phyloP scores from a whole-genome alignment of 2,888 invertebrate species.

The Dascillus cervinus region DNA sequence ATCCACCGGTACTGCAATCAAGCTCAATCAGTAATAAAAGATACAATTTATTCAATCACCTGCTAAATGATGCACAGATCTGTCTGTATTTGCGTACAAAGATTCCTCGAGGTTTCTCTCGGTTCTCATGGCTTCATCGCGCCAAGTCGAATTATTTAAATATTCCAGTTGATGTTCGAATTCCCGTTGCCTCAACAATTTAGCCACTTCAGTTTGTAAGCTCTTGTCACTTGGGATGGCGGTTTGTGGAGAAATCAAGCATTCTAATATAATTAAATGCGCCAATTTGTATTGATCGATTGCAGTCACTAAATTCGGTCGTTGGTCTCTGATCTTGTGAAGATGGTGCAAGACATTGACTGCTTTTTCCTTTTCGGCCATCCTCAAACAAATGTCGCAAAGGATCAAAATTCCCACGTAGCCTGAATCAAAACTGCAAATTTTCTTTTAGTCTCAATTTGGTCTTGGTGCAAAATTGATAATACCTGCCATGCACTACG shows the following conservation, averaged over 20 bases:
- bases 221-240: constrained; percentile 34
- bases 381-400: constrained; percentile 48
- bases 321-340: constrained; percentile 32
- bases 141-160: constrained; percentile 37
- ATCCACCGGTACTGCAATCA: constrained; percentile 41
- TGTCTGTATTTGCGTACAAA: constrained; percentile 31
- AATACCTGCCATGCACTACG: constrained; percentile 45
- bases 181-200: constrained; percentile 26
- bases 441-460: background rate
- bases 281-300: constrained; percentile 43
- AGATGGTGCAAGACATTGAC: constrained; percentile 31
- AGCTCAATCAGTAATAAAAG: too few species aligned
- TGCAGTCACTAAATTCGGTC: constrained; percentile 40
- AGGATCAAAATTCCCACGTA: constrained; percentile 54
- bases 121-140: constrained; percentile 38
- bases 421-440: constrained; percentile 54
- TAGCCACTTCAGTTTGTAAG: constrained; percentile 25
- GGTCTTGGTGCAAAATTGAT: background rate
- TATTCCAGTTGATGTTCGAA: constrained; percentile 32
- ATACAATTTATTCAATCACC: constrained; percentile 25
- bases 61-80: constrained; percentile 37
- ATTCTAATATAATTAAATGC: constrained; percentile 42
- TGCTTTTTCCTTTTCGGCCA: constrained; percentile 38
- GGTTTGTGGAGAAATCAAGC: constrained; percentile 36
- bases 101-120: constrained; percentile 4